Percentiles rank a stretch among this genome's conserved stretches.
phyloP scores from a whole-genome alignment of 1,140 invertebrate genomes.

The Drepana arcuata region DNA sequence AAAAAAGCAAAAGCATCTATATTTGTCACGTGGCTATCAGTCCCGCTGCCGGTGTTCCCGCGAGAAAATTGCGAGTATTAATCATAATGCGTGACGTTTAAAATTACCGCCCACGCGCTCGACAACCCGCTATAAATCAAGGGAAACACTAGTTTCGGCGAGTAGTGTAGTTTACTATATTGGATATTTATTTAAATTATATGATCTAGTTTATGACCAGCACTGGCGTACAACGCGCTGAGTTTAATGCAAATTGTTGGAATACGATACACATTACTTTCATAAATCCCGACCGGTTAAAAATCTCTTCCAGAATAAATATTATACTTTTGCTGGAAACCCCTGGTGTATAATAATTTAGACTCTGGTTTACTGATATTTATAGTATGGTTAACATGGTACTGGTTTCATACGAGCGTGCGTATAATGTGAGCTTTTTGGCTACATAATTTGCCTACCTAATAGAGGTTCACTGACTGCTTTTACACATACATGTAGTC shows the following conservation, averaged over 20 bases:
- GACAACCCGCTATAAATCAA: constrained; percentile 55
- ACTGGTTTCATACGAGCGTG: constrained; percentile 32
- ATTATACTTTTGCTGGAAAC: constrained; percentile 24
- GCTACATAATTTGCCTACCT: background rate
- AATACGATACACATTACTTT: too few species aligned
- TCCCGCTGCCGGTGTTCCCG: constrained; percentile 29
- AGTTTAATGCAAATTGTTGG: too few species aligned
- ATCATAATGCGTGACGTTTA: constrained; percentile 70
- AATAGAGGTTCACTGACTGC: too few species aligned
- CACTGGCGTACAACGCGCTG: too few species aligned
- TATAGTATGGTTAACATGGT: constrained; percentile 38
- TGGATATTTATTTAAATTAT: background rate
- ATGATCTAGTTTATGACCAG: too few species aligned
- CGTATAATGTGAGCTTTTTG: constrained; percentile 20
- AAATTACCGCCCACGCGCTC: constrained; percentile 53
- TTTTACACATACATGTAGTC: too few species aligned
- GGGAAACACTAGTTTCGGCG: constrained; percentile 50
- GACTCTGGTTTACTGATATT: constrained; percentile 39
- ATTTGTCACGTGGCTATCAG: constrained; percentile 50
- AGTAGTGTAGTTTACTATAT: background rate
- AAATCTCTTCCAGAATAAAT: constrained; percentile 9
- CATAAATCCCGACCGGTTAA: background rate
- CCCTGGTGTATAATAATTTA: constrained; percentile 43
- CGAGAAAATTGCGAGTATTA: constrained; percentile 68
- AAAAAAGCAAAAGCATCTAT: too few species aligned